Conservation (phyloP, 2,113 vertebrate genomes). For the Strigops habroptila region DNA sequence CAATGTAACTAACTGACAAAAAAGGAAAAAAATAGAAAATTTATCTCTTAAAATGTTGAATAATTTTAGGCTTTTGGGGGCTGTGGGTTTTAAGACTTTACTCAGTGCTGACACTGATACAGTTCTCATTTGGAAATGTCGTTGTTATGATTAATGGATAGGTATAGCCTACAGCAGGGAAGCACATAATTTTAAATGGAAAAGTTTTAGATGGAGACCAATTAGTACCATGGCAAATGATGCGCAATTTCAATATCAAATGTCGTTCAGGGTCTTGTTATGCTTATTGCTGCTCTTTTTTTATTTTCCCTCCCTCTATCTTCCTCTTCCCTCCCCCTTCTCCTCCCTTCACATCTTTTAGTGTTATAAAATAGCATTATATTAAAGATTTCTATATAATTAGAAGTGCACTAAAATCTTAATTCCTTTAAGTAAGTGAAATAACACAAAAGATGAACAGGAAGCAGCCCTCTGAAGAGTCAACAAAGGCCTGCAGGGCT, state of each 20-base stretch:
- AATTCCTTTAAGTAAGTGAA: not conserved
- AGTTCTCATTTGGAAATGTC: conserved; percentile 12
- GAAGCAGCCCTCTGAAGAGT: not conserved
- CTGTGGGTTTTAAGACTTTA: not conserved
- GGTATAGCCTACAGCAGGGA: not conserved
- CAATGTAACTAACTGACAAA: not conserved
- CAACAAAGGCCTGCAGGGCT: not conserved
- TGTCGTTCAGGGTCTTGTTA: not conserved
- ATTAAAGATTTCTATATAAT: not conserved
- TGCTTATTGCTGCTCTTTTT: not conserved
- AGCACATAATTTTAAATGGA: conserved; percentile 16
- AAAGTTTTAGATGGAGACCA: not conserved
- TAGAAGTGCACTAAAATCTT: not conserved
- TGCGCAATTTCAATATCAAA: conserved; percentile 31
- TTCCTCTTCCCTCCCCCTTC: accelerated
- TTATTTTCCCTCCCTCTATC: not conserved
- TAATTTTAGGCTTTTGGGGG: not conserved
- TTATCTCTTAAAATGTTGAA: not conserved
- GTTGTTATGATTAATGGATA: conserved; percentile 21
- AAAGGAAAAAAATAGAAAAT: not conserved
- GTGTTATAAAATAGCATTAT: not conserved
- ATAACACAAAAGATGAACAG: not conserved
- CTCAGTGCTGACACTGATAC: not conserved
- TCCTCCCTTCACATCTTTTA: not conserved
- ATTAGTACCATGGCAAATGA: conserved; percentile 27